Evolutionary conservation across 2,888 invertebrate species (phyloP).

Genomic region (Dichetophora obliterata): DNA sequence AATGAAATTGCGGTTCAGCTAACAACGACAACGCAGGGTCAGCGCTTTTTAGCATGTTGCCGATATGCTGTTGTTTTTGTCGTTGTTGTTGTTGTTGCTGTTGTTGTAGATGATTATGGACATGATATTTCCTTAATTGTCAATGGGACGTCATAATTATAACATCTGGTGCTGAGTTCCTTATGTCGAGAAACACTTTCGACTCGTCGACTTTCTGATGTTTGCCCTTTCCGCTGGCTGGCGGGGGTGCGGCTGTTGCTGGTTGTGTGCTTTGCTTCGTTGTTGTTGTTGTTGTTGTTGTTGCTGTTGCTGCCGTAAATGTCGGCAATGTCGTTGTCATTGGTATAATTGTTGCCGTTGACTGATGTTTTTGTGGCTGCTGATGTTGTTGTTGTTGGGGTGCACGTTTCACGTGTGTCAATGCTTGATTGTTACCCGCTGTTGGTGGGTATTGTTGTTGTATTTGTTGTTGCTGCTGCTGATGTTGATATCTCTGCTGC

Average conservation of each 20-base stretch:
- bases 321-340: conserved; percentile 46
- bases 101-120: conserved; percentile 11
- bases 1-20: not conserved
- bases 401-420: conserved; percentile 34
- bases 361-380: conserved; percentile 48
- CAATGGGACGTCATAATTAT: conserved; percentile 83
- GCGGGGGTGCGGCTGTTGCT: conserved; percentile 21
- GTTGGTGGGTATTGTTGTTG: conserved; percentile 28
- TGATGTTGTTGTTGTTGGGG: conserved; percentile 51
- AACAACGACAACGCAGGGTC: not conserved
- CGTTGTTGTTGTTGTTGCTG: conserved; percentile 10
- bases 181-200: conserved; percentile 85
- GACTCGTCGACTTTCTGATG: conserved; percentile 65
- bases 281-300: conserved; percentile 46
- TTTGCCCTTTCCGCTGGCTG: conserved; percentile 45
- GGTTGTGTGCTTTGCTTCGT: conserved; percentile 16
- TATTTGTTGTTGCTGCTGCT: conserved; percentile 37
- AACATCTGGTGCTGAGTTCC: conserved; percentile 91
- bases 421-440: not conserved
- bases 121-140: conserved; percentile 71
- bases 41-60: not conserved
- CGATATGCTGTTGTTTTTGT: not conserved
- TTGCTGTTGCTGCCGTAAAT: conserved; percentile 45
- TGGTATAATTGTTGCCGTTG: conserved; percentile 50
- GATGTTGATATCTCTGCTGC: conserved; percentile 46